Conservation (phyloP, 2,797 vertebrate genomes). For the Selene dorsalis region DNA sequence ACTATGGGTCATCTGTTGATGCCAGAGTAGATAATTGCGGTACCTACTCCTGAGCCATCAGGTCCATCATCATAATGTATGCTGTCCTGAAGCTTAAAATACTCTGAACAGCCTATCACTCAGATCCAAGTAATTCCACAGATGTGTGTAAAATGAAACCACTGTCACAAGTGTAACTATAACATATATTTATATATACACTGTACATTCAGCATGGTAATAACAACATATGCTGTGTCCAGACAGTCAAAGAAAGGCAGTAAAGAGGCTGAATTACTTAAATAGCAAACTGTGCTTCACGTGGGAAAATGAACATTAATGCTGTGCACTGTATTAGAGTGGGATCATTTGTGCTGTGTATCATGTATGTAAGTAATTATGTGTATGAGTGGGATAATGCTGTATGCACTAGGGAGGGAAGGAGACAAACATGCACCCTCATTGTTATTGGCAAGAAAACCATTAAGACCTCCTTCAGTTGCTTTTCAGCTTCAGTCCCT, state of each 20-base stretch:
- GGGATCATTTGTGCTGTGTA: slow-evolving; percentile 28
- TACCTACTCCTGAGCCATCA: slow-evolving; percentile 32
- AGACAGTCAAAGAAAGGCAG: background rate
- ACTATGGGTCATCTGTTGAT: slow-evolving; percentile 24
- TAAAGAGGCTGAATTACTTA: background rate
- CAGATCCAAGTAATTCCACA: slow-evolving; percentile 17
- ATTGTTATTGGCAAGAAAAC: slow-evolving; percentile 20
- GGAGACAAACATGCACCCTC: slow-evolving; percentile 23
- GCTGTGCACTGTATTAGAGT: slow-evolving; percentile 15
- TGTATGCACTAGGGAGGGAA: background rate
- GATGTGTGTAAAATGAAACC: slow-evolving; percentile 13
- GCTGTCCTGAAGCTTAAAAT: slow-evolving; percentile 29
- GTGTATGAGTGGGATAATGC: slow-evolving; percentile 21
- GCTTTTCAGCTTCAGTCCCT: slow-evolving; percentile 21
- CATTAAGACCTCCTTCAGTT: slow-evolving; percentile 12
- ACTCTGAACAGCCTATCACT: slow-evolving; percentile 16
- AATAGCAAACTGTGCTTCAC: background rate
- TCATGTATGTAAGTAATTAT: slow-evolving; percentile 24
- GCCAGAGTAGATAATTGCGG: slow-evolving; percentile 36
- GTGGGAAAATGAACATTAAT: slow-evolving; percentile 5
- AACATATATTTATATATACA: background rate
- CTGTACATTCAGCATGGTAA: too few species aligned
- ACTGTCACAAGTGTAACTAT: background rate
- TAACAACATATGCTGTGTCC: background rate
- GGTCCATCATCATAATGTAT: slow-evolving; percentile 30